Evolutionary conservation across 2,113 vertebrate genomes (phyloP), one percentile per base, ranked within the genome.

Genomic region (Acanthisitta chloris): DNA sequence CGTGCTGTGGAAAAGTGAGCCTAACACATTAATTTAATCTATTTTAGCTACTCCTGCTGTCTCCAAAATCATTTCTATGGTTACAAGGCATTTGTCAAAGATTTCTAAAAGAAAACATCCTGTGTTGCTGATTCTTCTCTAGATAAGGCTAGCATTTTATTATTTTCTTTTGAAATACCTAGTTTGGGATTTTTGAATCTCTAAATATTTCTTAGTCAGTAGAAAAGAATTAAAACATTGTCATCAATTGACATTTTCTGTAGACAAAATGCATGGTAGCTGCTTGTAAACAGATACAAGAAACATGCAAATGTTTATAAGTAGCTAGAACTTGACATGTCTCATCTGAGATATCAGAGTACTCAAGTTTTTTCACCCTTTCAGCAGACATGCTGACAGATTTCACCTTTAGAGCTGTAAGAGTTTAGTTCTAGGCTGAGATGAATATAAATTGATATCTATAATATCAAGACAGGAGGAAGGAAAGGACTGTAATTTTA

Each of bases 1-100:
- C 97, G 95, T 96, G 93, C 96, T 98, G 97, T 88, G 97, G 96
- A 88, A 97, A 97, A 97, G 86, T 94, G 97, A 97, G 96, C 76
- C 57, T 94, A 95, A 78, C 87, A 96, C 96, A 97, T 97, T 97
- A 98, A 98, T 98, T 98, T 97, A 98, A 97, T 97, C 96, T 97
- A 97, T 98, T 98, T 98, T 97, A 96, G 96, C 90, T 97, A 94
- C 77, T 96, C 95, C 97, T 97, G 97, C 97, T 98, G 97, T 97
- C 97, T 97, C 71, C 13, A 23, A 97, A 98, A 98, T 98, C 6
- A 98, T 98, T 97, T 97, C 97, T 97, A 97, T 96, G 95, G 88
- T 96, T 97, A 95, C 96, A 97, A 97, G 73, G 55, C 81, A 97
- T 98, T 98, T 97, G 65, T 98, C 93, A 97, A 97, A 91, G 83